A percentile compares a stretch with the other conserved stretches of the same genome.
phyloP scores from a whole-genome alignment of 1,140 invertebrate species.

The Zaprionus gabonicus region DNA sequence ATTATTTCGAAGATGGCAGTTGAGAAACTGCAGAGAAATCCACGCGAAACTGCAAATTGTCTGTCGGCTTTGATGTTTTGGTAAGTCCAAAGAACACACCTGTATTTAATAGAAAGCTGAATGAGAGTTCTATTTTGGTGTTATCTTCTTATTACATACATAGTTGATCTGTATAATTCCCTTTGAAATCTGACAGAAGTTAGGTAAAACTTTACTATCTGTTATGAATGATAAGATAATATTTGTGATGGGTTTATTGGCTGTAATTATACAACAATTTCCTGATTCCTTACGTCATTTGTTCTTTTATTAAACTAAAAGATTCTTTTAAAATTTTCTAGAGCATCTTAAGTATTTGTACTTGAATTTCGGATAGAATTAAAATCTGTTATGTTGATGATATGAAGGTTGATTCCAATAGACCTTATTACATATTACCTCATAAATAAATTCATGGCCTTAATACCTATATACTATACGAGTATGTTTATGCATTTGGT shows the following conservation, averaged over 20 bases:
- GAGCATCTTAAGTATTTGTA: neutral
- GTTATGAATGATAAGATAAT: constrained; percentile 50
- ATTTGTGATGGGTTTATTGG: constrained; percentile 26
- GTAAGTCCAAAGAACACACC: constrained; percentile 36
- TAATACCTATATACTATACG: too few species aligned
- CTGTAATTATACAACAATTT: constrained; percentile 33
- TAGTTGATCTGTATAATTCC: constrained; percentile 22
- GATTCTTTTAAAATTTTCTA: neutral
- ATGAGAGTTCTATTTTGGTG: neutral
- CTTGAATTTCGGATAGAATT: neutral
- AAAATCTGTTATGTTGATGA: too few species aligned
- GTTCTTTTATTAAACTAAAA: neutral
- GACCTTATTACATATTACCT: too few species aligned
- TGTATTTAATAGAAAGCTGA: neutral
- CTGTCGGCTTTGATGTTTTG: constrained; percentile 71
- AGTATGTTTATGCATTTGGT: too few species aligned
- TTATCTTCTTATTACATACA: constrained; percentile 9
- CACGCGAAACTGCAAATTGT: constrained; percentile 62
- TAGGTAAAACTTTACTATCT: constrained; percentile 25
- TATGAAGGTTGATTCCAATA: too few species aligned
- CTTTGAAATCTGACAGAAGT: constrained; percentile 3
- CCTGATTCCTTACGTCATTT: constrained; percentile 5
- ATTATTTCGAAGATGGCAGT: constrained; percentile 42
- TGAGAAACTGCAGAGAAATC: constrained; percentile 65
- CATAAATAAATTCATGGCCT: too few species aligned